A percentile compares a stretch with the other conserved stretches of the same genome.
These are phyloP conservation scores for Byasa hedistus DNA, from an alignment of 2,888 invertebrate genomes.

Conservation along the genomic window DNA sequence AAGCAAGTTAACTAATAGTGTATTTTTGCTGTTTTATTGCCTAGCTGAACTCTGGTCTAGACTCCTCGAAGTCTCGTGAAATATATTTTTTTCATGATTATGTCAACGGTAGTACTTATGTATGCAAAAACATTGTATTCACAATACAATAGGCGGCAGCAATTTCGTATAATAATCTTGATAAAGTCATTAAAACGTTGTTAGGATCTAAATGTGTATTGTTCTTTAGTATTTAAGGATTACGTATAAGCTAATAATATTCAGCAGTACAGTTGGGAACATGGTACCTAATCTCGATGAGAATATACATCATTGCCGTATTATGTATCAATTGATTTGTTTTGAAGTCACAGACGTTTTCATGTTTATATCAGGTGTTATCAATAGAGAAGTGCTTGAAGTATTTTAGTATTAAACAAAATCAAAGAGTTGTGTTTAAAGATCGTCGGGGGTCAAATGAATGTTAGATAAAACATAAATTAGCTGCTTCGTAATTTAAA, in stretches of 20 bases:
- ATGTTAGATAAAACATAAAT: background rate
- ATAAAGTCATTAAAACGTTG: conserved; percentile 4
- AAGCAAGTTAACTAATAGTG: conserved; percentile 37
- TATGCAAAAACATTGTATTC: background rate
- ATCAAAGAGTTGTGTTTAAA: too few relatives aligned
- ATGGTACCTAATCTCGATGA: background rate
- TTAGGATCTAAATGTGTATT: conserved; percentile 2
- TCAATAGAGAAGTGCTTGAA: too few relatives aligned
- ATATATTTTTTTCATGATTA: background rate
- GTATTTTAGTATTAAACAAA: too few relatives aligned
- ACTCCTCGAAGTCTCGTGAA: conserved; percentile 27
- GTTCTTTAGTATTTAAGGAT: background rate
- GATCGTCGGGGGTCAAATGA: background rate
- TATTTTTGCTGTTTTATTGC: conserved; percentile 43
- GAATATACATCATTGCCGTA: background rate
- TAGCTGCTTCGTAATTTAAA: background rate
- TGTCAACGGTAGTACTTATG: background rate
- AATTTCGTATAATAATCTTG: background rate
- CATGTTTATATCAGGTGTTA: too few relatives aligned
- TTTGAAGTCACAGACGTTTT: too few relatives aligned
- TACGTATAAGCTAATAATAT: background rate
- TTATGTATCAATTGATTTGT: too few relatives aligned
- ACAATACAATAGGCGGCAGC: conserved; percentile 2
- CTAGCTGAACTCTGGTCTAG: conserved; percentile 47
- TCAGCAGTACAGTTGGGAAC: background rate